phyloP scores from a whole-genome alignment of 30 jellyfish, hydroid and myxozoan genomes.

The Hydra vulgaris region DNA sequence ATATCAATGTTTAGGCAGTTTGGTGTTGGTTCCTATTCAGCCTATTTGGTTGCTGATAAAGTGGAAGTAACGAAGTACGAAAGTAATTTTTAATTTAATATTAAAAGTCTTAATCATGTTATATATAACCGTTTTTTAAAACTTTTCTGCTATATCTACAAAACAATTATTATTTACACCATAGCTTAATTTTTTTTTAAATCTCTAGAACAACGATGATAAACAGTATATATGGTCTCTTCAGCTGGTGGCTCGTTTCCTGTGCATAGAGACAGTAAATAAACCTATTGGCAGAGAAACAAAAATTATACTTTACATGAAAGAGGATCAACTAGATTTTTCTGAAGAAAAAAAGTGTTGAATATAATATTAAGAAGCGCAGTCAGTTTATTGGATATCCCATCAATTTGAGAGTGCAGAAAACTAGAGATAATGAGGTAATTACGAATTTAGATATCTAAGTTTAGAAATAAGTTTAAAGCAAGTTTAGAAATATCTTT shows the following conservation, averaged over 20 bases:
- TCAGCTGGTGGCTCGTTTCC: slow-evolving; percentile 98
- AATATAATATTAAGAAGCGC: slow-evolving; percentile 83
- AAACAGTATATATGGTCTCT: slow-evolving; percentile 91
- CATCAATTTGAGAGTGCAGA: slow-evolving; percentile 43
- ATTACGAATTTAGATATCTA: no score
- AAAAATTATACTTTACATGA: slow-evolving; percentile 62
- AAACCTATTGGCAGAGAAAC: slow-evolving; percentile 98
- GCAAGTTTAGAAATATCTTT: no score
- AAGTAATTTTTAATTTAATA: no score
- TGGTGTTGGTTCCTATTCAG: slow-evolving; percentile 99
- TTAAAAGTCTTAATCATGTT: no score
- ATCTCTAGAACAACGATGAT: slow-evolving; percentile 77
- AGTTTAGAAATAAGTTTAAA: no score
- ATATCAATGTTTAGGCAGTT: slow-evolving; percentile 93
- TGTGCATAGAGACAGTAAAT: slow-evolving; percentile 65
- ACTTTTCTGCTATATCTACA: no score
- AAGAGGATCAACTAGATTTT: slow-evolving; percentile 81
- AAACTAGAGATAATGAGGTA: slow-evolving; percentile 93
- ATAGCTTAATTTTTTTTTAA: not conserved
- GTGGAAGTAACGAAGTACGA: slow-evolving; percentile 81
- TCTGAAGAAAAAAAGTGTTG: slow-evolving; percentile 79
- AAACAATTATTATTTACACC: not conserved
- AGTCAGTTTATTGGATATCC: slow-evolving; percentile 97
- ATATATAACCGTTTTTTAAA: no score
- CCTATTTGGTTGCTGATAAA: slow-evolving; percentile 78